Percentiles rank a stretch among this genome's conserved stretches.
Conservation (phyloP, 2,113 vertebrate species). For the Heliornis fulica region DNA sequence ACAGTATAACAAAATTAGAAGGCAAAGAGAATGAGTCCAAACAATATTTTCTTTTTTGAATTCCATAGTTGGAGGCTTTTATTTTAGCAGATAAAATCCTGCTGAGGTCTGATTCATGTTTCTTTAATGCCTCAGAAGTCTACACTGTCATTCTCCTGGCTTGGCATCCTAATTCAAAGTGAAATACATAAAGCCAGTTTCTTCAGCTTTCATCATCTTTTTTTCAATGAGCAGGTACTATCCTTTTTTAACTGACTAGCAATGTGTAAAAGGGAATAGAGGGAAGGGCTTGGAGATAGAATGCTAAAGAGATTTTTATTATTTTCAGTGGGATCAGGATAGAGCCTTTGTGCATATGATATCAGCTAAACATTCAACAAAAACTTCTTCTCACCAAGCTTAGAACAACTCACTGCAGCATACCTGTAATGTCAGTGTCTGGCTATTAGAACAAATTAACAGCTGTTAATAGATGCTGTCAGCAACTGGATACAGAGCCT, state of each 20-base stretch:
- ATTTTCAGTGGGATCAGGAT: neutral
- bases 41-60: neutral
- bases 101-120: constrained; percentile 16
- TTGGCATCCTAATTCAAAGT: constrained; percentile 51
- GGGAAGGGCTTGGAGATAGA: neutral
- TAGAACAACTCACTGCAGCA: neutral
- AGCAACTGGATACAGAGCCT: neutral
- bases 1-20: neutral
- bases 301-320: neutral
- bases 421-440: neutral
- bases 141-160: constrained; percentile 44
- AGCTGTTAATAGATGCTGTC: neutral
- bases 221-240: neutral
- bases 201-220: constrained; percentile 48
- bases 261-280: neutral
- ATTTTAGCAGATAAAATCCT: neutral
- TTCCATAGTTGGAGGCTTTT: neutral
- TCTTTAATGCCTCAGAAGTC: constrained; percentile 46
- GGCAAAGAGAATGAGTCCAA: neutral
- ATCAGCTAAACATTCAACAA: neutral
- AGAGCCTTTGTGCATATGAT: neutral
- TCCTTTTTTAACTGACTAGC: neutral
- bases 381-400: neutral
- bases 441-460: neutral
- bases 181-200: constrained; percentile 31